phyloP scores from a whole-genome alignment of 1,140 invertebrate genomes.

The Leptonema lineaticorne region DNA sequence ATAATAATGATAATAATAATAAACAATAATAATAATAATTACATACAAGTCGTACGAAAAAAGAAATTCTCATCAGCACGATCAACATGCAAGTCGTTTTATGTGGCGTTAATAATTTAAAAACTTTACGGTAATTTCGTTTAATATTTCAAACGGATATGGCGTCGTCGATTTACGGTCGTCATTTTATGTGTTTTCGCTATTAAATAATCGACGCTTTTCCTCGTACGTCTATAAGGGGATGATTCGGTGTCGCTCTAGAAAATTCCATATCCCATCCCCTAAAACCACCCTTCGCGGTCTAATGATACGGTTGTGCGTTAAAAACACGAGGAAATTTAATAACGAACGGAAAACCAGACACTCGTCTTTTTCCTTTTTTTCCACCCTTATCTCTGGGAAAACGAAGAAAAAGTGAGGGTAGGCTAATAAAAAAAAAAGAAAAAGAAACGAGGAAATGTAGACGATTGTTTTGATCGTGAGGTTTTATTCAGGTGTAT shows the following conservation, averaged over 20 bases:
- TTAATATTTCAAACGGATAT: not conserved
- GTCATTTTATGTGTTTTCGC: not conserved
- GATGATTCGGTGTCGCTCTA: too few species aligned
- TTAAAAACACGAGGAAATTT: conserved; percentile 61
- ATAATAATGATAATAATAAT: conserved; percentile 4
- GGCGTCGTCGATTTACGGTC: not conserved
- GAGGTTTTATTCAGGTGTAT: not conserved
- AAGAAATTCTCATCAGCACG: too few species aligned
- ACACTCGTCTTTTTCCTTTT: conserved; percentile 23
- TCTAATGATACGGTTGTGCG: conserved; percentile 57
- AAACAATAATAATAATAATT: too few species aligned
- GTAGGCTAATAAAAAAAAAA: too few species aligned
- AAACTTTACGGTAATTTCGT: too few species aligned
- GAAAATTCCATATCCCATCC: too few species aligned
- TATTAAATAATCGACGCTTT: not conserved
- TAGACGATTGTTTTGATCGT: conserved; percentile 32
- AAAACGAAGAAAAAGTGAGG: too few species aligned
- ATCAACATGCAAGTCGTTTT: too few species aligned
- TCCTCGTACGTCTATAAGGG: not conserved
- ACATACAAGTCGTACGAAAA: too few species aligned
- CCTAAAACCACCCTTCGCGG: conserved; percentile 50
- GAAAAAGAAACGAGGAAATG: conserved; percentile 4
- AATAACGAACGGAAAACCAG: conserved; percentile 46
- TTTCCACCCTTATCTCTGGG: too few species aligned
- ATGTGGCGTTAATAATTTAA: too few species aligned